A percentile compares a stretch with the other conserved stretches of the same genome.
These are phyloP conservation scores for Dryomyza anilis DNA, from an alignment of 2,888 invertebrate species.

Conservation along the genomic window DNA sequence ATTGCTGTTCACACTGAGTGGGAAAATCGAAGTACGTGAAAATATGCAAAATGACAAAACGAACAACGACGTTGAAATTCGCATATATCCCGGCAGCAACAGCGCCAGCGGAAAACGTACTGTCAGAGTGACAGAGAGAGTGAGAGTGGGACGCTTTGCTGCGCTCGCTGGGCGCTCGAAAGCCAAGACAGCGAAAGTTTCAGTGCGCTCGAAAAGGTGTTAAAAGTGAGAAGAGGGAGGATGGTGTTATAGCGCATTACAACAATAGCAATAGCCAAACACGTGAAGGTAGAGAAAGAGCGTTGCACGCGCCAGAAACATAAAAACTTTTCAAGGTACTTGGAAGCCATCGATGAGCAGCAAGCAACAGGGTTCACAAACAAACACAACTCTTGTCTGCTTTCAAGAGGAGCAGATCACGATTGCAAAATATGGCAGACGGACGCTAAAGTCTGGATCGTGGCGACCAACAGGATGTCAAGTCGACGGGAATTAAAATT, in stretches of 20 bases:
- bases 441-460: too few species aligned
- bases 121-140: neutral
- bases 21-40: conserved; percentile 15
- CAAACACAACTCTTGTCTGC: too few species aligned
- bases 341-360: too few species aligned
- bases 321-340: neutral
- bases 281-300: neutral
- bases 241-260: neutral
- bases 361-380: too few species aligned
- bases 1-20: neutral
- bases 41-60: conserved; percentile 16
- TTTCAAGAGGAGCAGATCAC: too few species aligned
- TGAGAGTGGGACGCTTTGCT: neutral
- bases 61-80: conserved; percentile 6
- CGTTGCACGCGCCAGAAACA: conserved; percentile 18
- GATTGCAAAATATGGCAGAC: too few species aligned
- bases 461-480: too few species aligned
- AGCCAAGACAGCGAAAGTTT: conserved; percentile 6
- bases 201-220: neutral
- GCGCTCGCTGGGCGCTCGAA: neutral
- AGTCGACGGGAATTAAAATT: too few species aligned
- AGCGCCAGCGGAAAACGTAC: neutral
- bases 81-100: neutral
- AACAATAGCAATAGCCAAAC: neutral
- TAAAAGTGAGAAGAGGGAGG: neutral